Evolutionary conservation across 2,888 invertebrate species (phyloP).

Genomic region (Corythucha ciliata): DNA sequence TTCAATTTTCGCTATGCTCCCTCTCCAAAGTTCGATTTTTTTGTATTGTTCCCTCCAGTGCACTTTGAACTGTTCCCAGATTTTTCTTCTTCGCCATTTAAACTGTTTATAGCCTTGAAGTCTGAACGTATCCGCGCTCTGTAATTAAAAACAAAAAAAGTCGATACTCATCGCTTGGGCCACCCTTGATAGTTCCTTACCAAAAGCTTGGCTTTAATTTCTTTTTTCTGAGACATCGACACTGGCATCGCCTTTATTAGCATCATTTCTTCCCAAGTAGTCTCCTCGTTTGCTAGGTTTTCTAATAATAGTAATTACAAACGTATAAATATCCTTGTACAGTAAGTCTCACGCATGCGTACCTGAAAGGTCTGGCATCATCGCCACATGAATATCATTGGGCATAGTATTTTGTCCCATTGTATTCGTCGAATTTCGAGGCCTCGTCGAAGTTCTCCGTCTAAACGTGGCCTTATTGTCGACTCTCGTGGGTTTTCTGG

Average conservation of each 20-base stretch:
- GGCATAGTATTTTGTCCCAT: constrained; percentile 46
- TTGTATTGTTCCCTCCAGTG: constrained; percentile 56
- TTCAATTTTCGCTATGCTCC: constrained; percentile 66
- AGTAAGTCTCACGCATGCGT: no score
- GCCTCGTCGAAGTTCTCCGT: constrained; percentile 44
- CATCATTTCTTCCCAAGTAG: constrained; percentile 78
- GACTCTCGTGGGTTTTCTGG: constrained; percentile 28
- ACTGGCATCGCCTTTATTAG: constrained; percentile 76
- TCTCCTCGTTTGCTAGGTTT: constrained; percentile 69
- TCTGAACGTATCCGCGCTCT: constrained; percentile 73
- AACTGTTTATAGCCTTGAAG: constrained; percentile 72
- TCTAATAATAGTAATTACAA: constrained; percentile 42
- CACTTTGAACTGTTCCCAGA: constrained; percentile 57
- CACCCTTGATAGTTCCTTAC: constrained; percentile 43
- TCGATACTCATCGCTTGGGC: not conserved
- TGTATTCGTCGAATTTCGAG: constrained; percentile 53
- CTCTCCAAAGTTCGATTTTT: constrained; percentile 65
- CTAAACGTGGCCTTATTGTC: constrained; percentile 36
- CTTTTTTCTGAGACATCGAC: constrained; percentile 70
- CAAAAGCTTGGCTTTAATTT: constrained; percentile 67
- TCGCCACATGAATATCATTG: constrained; percentile 62
- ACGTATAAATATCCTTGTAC: no score
- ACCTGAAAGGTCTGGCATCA: constrained; percentile 73
- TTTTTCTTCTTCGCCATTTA: constrained; percentile 67
- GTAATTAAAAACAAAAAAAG: constrained; percentile 37